Base-by-base conservation (phyloP, 1,140 invertebrate genomes). In the Zophobas atratus region DNA sequence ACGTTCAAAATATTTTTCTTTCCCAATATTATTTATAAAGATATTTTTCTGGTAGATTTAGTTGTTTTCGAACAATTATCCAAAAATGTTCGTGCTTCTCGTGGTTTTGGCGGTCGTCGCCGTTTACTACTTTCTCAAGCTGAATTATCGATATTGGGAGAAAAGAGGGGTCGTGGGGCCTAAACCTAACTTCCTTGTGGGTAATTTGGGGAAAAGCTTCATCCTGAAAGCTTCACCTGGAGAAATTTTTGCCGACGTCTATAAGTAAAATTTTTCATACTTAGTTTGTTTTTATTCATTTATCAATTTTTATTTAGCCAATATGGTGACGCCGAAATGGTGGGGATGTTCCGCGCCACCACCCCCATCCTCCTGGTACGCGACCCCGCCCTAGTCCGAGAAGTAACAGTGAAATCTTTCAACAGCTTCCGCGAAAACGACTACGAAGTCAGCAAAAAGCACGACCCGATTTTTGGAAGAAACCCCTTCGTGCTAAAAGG, bases 401-500 rank as follows among this genome's bases (percentile, higher is more conserved):
- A 83, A n/a, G 79, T 87, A 0, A 77, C 86, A 0, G 83, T 86
- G 2, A 86, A 83, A 71, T 82, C 86, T 39, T 86, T 86, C 60
- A 39, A 20, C n/a, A 49, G 48, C 67, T 86, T 86, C 72, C 33
- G 38, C 6, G 35, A 60, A 63, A 85, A 82, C 8, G 81, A 82
- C 67, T 38, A 77, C 39, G 20, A 87, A 57, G 73, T 85, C 33
- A 82, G 85, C 55, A 55, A 55, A 33, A 41, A 73, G 1, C 0
- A 4, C 3, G 71, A 73, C 36, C 49, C 49, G 20, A 38, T 72
- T 48, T 4, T 34, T 38, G 70, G 70, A 3, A 6, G 70, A 6
- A 89, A 89, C 82, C 86, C 87, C 0, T 89, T 89, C 74, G 77
- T 87, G 48, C 80, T 86, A 4, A 81, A 79, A 32, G 88, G 87